Evolutionary conservation across 1,140 invertebrate species (phyloP), one percentile per base, ranked within the genome.

Genomic region (Aphaenogaster rudis): DNA sequence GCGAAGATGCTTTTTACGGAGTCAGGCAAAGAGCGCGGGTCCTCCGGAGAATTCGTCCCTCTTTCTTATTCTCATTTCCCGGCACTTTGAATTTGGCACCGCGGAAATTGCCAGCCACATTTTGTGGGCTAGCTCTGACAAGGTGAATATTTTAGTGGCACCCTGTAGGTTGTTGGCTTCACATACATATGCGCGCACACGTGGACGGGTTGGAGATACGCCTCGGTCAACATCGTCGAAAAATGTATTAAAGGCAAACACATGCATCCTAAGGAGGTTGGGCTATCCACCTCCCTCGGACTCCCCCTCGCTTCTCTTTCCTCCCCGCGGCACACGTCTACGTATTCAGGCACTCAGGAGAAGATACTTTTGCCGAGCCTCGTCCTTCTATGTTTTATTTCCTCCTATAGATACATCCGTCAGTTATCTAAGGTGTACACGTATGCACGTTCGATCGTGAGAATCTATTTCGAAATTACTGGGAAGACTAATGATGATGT

Each of bases 171-270:
- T 77, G 81, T 84, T 81, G 89, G 89, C 66, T 36, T 57, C 28
- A 74, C 66, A 79, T 85, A 76, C 59, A 59, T 78, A 90, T 82
- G 90, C 79, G 74, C 66, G 69, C 79, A 89, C 86, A 89, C 88
- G 87, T 59, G 82, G 66, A 82, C 64, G 74, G 79, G 67, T 89
- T 77, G 89, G 81, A 90, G 88, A 91, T 91, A 90, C 90, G 88
- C 87, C 87, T 91, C 90, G 92, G 91, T 92, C 92, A 92, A 92
- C 92, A 92, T 92, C 86, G 89, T 88, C 92, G 92, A 90, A 92
- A 93, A 93, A 93, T 93, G 88, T 93, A 93, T 93, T 92, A 92
- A 93, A 93, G 90, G 91, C 91, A 93, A 93, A 93, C 91, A 93
- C 89, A 93, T 93, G 92, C 91, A 93, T 93, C 90, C 84, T 92